Percentiles rank a stretch among this genome's conserved stretches.
Evolutionary conservation across 2,888 invertebrate species (phyloP).

Genomic region (Coelopa pilipes): DNA sequence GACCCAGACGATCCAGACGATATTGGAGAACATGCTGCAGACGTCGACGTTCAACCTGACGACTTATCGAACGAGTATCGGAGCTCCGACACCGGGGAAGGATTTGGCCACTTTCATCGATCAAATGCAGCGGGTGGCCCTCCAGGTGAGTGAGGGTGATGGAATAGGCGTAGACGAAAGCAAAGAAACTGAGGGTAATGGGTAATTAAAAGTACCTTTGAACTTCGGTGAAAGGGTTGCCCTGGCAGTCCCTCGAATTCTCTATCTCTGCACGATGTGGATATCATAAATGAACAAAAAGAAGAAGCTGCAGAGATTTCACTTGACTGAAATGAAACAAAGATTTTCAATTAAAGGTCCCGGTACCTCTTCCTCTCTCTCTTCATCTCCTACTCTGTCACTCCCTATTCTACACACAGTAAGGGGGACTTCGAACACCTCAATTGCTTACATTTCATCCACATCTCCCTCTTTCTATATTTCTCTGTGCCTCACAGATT

Average conservation of each 20-base stretch:
- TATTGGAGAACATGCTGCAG: conserved; percentile 65
- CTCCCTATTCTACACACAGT: no score
- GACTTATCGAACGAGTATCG: conserved; percentile 62
- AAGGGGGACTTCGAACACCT: no score
- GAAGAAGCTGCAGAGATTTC: no score
- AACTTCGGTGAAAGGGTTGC: no score
- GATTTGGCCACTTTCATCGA: conserved; percentile 67
- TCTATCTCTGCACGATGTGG: no score
- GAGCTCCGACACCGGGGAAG: conserved; percentile 66
- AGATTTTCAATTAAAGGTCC: not conserved
- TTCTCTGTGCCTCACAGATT: conserved; percentile 64
- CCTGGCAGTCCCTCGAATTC: no score
- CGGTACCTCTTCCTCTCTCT: no score
- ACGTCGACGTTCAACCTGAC: conserved; percentile 66
- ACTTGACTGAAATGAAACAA: not conserved
- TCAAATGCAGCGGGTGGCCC: conserved; percentile 67
- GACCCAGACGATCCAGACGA: conserved; percentile 64
- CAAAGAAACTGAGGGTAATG: not conserved
- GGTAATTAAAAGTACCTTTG: no score
- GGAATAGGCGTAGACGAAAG: not conserved
- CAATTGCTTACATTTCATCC: not conserved
- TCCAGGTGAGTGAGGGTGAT: conserved; percentile 59
- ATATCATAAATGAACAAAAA: no score
- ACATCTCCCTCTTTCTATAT: not conserved
- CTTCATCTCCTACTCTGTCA: no score